Conservation (phyloP, 2,797 vertebrate species). For the Xenentodon cancila region DNA sequence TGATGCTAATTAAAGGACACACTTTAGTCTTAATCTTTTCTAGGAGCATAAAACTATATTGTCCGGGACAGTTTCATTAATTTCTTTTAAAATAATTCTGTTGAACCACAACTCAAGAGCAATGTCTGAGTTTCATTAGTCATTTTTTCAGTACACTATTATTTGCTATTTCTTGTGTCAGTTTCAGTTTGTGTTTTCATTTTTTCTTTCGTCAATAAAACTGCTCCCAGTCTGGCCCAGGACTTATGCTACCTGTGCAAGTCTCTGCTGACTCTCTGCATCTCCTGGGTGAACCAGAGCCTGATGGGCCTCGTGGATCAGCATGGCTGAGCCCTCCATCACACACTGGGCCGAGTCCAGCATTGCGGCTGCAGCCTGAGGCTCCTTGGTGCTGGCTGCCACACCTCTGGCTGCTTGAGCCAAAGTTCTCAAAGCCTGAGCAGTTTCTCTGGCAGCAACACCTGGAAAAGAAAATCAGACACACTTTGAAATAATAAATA, state of each 20-base stretch:
- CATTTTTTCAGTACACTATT: too few relatives aligned
- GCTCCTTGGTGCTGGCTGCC: constrained; percentile 92
- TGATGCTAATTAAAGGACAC: too few relatives aligned
- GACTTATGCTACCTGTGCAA: constrained; percentile 89
- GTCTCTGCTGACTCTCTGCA: constrained; percentile 95
- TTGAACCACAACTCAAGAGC: too few relatives aligned
- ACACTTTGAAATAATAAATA: not conserved
- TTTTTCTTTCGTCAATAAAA: too few relatives aligned
- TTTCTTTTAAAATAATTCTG: too few relatives aligned
- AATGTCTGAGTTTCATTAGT: too few relatives aligned
- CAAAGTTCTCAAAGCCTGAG: constrained; percentile 94
- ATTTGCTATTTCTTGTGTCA: too few relatives aligned
- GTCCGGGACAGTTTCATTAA: too few relatives aligned
- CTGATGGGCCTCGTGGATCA: constrained; percentile 97
- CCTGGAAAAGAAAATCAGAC: constrained; percentile 75
- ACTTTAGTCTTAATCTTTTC: too few relatives aligned
- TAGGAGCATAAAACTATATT: too few relatives aligned
- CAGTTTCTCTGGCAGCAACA: constrained; percentile 96
- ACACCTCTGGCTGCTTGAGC: constrained; percentile 96
- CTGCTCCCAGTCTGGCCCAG: not conserved
- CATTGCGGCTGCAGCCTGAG: constrained; percentile 91
- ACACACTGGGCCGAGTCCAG: constrained; percentile 95
- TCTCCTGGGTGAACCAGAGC: constrained; percentile 94
- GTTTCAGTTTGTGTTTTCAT: too few relatives aligned
- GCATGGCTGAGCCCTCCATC: constrained; percentile 97